These are phyloP conservation scores for Parapsyche elsis DNA, from an alignment of 1,140 invertebrate species.

Conservation along the genomic window DNA sequence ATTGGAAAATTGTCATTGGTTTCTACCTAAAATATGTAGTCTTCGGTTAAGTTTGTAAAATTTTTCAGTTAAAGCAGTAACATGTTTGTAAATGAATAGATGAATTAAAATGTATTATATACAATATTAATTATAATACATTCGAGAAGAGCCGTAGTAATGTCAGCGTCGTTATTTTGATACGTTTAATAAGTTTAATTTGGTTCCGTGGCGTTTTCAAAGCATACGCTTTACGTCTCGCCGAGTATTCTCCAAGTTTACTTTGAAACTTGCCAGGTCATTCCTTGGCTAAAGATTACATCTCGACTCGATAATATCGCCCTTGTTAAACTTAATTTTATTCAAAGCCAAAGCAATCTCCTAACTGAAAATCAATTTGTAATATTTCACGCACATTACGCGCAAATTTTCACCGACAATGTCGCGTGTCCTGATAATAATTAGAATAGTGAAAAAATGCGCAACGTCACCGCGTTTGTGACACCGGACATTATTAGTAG, in stretches of 20 bases:
- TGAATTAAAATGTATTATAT: too few relatives aligned
- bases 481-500: neutral
- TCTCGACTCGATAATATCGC: slow-evolving; percentile 11
- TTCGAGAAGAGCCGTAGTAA: too few relatives aligned
- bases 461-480: neutral
- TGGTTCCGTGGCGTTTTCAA: neutral
- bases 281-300: slow-evolving; percentile 12
- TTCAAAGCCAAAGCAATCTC: neutral
- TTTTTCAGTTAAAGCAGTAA: too few relatives aligned
- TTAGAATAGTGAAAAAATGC: neutral
- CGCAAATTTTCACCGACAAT: neutral
- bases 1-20: too few relatives aligned
- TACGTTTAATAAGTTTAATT: slow-evolving; percentile 18
- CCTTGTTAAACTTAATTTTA: slow-evolving; percentile 7
- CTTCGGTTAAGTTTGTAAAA: too few relatives aligned
- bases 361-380: neutral
- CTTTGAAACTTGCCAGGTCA: slow-evolving; percentile 13
- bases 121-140: too few relatives aligned
- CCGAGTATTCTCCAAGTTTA: slow-evolving; percentile 16
- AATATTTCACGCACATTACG: neutral
- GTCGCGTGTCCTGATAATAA: neutral
- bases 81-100: too few relatives aligned
- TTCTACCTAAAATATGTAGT: too few relatives aligned
- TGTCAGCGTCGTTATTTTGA: neutral
- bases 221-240: neutral